A percentile compares a stretch with the other conserved stretches of the same genome.
Evolutionary conservation across 2,113 vertebrate species (phyloP).

Genomic region (Ardeotis arabs): DNA sequence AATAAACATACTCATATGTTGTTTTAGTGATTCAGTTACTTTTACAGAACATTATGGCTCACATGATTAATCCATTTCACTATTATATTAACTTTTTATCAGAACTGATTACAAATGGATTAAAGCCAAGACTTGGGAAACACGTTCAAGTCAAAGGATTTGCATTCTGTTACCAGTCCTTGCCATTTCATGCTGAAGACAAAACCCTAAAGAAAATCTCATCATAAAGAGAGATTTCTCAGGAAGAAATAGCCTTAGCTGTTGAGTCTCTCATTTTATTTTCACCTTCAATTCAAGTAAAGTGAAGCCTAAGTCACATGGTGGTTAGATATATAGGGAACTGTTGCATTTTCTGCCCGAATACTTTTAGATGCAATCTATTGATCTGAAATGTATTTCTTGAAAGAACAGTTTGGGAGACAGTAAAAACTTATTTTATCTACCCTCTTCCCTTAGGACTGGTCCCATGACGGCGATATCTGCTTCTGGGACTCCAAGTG

Average conservation of each 20-base stretch:
- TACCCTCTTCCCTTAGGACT: not conserved
- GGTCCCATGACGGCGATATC: not conserved
- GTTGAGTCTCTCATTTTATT: not conserved
- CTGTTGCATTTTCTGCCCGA: not conserved
- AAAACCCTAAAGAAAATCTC: not conserved
- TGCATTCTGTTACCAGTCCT: not conserved
- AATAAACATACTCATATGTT: not conserved
- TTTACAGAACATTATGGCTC: not conserved
- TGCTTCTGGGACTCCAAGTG: not conserved
- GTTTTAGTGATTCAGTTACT: not conserved
- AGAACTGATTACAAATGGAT: not conserved
- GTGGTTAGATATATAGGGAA: not conserved
- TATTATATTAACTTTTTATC: not conserved
- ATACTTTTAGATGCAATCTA: not conserved
- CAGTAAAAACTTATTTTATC: slow-evolving; percentile 3
- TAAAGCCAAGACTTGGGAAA: not conserved
- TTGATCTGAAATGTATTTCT: not conserved
- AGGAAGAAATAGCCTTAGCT: not conserved
- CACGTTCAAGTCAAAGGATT: not conserved
- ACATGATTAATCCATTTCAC: not conserved
- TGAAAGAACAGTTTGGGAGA: not conserved
- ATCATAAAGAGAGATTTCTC: not conserved
- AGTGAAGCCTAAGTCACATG: not conserved
- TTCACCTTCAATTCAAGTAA: not conserved
- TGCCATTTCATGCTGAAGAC: not conserved